These are phyloP conservation scores for Ia io DNA, from an alignment of 2,113 vertebrate species.

Conservation along the genomic window DNA sequence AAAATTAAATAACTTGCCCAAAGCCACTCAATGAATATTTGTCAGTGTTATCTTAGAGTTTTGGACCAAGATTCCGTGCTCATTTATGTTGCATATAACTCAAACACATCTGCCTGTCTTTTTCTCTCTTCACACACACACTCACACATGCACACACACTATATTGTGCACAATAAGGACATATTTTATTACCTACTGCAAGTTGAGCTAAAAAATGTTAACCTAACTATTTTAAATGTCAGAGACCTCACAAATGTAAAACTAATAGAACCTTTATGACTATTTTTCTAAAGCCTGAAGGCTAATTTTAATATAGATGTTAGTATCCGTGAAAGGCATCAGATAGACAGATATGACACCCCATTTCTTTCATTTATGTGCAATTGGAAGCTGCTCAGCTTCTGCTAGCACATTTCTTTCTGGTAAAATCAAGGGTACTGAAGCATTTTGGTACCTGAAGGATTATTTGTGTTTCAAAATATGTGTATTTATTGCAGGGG, in stretches of 20 bases:
- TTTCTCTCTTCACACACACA: neutral
- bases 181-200: conserved; percentile 5
- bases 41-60: neutral
- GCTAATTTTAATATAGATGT: neutral
- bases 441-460: neutral
- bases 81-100: neutral
- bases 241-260: neutral
- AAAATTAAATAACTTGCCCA: conserved; percentile 11
- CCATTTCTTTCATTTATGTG: neutral
- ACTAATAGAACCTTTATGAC: neutral
- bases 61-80: neutral
- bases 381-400: neutral
- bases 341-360: neutral
- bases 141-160: neutral
- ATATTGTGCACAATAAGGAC: neutral
- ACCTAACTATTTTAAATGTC: conserved; percentile 24
- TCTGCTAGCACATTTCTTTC: neutral
- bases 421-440: neutral
- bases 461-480: neutral
- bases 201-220: conserved; percentile 10
- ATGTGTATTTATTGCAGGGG: neutral
- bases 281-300: neutral
- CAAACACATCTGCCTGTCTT: neutral
- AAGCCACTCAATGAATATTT: neutral
- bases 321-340: neutral